Base-by-base conservation (phyloP, 2,113 vertebrate species). In the Prionailurus bengalensis region DNA sequence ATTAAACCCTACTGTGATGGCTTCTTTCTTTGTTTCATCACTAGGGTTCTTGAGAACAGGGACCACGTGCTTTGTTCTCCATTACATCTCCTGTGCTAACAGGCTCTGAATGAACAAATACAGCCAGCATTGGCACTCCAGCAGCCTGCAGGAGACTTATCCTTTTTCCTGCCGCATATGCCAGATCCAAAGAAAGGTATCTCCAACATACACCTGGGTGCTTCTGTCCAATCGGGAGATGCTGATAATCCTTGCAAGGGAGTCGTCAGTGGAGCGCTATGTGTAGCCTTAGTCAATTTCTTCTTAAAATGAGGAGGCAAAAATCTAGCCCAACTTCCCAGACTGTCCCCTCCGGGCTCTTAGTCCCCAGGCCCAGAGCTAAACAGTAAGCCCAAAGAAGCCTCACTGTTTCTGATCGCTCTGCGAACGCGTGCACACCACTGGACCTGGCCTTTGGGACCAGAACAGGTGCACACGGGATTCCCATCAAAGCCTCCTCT, bases 401-500 rank as follows among this genome's bases (percentile, higher is more conserved):
- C 36, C 48, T 61, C n/a, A 1, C 31, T 3, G 82, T 33, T 1
- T 29, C 70, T 19, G 29, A 48, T 29, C 12, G 13, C 76, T 21
- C 5, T 4, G 15, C 45, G 71, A 68, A 23, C 14, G 12, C 87
- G 1, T 13, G 58, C 73, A 4, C 25, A 27, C 42, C 31, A 15
- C 33, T 0, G 19, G n/a, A 79, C n/a, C n/a, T 84, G 0, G 3
- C 10, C 16, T 55, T 45, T 2, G 4, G 4, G 55, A 6, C 74
- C 5, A 1, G 4, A 51, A 42, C 94, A 91, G 82, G 89, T 91
- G 92, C 39, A 8, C 29, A 12, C 53, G 66, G 61, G 58, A 81
- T 42, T 48, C 74, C 66, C 85, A 80, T 65, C 25, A 68, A 74
- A 58, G 66, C 4, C 89, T 65, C 80, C 53, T 36, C 39, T 53